Base-by-base conservation (phyloP, 2,797 vertebrate species). In the Synaphobranchus kaupii region DNA sequence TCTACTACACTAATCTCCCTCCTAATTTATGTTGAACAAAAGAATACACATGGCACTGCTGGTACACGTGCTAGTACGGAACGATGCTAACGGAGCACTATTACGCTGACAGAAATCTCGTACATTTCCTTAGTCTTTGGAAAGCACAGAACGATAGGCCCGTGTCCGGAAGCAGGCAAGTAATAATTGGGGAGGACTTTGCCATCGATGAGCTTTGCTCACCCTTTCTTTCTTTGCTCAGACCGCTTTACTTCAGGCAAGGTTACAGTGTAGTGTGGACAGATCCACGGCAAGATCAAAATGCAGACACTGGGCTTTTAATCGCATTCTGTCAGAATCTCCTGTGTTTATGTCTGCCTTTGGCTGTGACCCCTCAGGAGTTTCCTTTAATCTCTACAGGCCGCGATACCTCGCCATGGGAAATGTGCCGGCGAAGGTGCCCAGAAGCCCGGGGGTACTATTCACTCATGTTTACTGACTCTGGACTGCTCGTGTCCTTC, bases 341-440 rank as follows among this genome's bases (percentile, higher is more conserved):
- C 47, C 47, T 25, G 78, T 81, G 78, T 81, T 81, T 81, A 81
- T 25, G 22, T 13, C 44, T 47, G 39, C 78, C 78, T 81, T 76
- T 25, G 25, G 44, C 78, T n/a, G 44, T 81, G 10, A 48, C 78
- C 44, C 25, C 78, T 81, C 78, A 81, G 8, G 78, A 81, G n/a
- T 50, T 50, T 47, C 78, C 78, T 81, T 80, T 81, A 81, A 81
- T 81, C 78, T 81, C 44, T 10, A 50, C 44, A 25, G 47, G 78
- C 44, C 50, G 20, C n/a, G 44, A 81, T 25, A 81, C 78, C 47
- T 81, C 4, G 47, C 47, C 78, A n/a, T 25, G 47, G 78, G 78
- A 50, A 48, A 50, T 50, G 4, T 81, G 47, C 78, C 10, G 5
- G 44, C 22, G 47, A 50, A n/a, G 7, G 78, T 81, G 22, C 47